Evolutionary conservation across 2,888 invertebrate species (phyloP), one percentile per base, ranked within the genome.

Genomic region (Hypsopygia costalis): DNA sequence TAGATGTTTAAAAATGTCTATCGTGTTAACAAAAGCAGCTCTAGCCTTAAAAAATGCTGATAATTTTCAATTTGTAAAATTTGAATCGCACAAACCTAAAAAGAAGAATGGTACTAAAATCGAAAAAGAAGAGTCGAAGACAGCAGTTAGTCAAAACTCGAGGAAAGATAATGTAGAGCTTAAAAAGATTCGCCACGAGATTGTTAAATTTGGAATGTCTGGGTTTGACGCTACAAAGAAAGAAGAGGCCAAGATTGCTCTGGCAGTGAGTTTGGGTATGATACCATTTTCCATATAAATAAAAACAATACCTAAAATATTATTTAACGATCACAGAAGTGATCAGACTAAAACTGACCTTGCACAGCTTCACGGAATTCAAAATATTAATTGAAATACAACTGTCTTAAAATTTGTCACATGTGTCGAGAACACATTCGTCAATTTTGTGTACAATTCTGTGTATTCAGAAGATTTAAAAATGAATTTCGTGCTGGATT

Each of bases 131-230:
- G 50, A 55, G 9, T 42, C 30, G 30, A 61, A 52, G 43, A 44
- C 40, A 33, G 53, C 58, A 40, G 37, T 40, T 29, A 46, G 48
- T 1, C 50, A 45, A 27, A 47, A 51, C 43, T 46, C 56, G 5
- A 74, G 55, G 56, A 77, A 69, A 65, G 92, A 25, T 8, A n/a
- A 93, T 59, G 82, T 94, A 47, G 93, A 95, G 55, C 91, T 97
- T 58, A 95, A 94, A 56, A 92, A 89, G 60, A 93, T 94, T 1
- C 91, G 95, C 37, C 93, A 94, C 73, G 97, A 97, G 69, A 91
- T 97, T 3, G 91, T 95, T 5, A 95, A 94, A 64, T 95, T 97
- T 74, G 96, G 95, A 22, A 94, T 95, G 81, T 91, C 92, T 16
- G 95, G 95, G 38, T 92, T 96, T 40, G 90, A 92, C 41, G 85